Percentiles rank a stretch among this genome's conserved stretches.
Evolutionary conservation across 2,888 invertebrate species (phyloP).

Genomic region (Tineola bisselliella): DNA sequence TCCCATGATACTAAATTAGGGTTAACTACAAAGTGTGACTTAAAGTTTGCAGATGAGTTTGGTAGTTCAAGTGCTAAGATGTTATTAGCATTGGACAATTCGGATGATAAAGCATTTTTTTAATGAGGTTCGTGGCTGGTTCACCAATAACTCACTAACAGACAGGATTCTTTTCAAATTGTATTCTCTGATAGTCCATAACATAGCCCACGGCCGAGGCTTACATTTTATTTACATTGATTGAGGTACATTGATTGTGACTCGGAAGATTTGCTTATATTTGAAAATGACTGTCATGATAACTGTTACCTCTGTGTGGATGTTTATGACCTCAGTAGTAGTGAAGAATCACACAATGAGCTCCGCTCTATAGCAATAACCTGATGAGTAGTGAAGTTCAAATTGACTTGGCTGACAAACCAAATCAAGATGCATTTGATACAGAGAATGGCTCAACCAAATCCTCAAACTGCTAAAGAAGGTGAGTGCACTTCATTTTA

Average conservation of each 20-base stretch:
- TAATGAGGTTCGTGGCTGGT: constrained; percentile 48
- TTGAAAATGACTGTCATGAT: constrained; percentile 45
- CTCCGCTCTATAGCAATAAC: constrained; percentile 11
- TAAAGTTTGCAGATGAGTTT: constrained; percentile 18
- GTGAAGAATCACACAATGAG: constrained; percentile 21
- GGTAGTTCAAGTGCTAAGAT: neutral
- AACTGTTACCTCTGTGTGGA: constrained; percentile 50
- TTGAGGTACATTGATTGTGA: too few relatives aligned
- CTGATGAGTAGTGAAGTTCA: constrained; percentile 31
- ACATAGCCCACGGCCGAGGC: constrained; percentile 21
- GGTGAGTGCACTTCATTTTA: too few relatives aligned
- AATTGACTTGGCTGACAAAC: constrained; percentile 35
- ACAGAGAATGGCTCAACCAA: too few relatives aligned
- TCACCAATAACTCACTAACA: constrained; percentile 34
- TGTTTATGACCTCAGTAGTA: constrained; percentile 21
- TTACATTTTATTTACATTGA: too few relatives aligned
- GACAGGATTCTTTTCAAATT: constrained; percentile 56
- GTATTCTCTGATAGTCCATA: constrained; percentile 43
- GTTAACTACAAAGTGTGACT: too few relatives aligned
- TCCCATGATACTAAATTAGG: constrained; percentile 17
- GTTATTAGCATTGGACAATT: too few relatives aligned
- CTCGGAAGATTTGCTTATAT: constrained; percentile 69
- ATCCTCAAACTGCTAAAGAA: too few relatives aligned
- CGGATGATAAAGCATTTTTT: constrained; percentile 30
- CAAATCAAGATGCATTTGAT: too few relatives aligned